Evolutionary conservation across 2,888 invertebrate species (phyloP).

Genomic region (Dione vanillae): DNA sequence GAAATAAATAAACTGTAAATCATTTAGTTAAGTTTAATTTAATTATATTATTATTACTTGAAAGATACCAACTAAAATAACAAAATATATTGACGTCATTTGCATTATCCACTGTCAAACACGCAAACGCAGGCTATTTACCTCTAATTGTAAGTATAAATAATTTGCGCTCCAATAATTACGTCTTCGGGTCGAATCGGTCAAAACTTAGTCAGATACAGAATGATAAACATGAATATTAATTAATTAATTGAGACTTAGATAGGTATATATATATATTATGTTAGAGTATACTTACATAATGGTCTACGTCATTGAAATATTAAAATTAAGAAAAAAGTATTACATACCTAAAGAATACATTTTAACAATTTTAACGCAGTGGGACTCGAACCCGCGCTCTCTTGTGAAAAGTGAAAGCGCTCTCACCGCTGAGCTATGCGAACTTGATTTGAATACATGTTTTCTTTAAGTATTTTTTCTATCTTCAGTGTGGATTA

Average conservation of each 20-base stretch:
- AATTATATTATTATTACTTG: not conserved
- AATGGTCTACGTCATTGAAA: too few species aligned
- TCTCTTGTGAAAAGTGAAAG: too few species aligned
- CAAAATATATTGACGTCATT: conserved; percentile 10
- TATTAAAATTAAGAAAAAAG: too few species aligned
- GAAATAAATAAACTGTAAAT: not conserved
- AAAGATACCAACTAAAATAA: conserved; percentile 6
- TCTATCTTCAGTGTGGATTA: too few species aligned
- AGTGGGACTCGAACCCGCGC: too few species aligned
- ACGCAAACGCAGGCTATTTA: conserved; percentile 9
- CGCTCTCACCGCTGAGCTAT: too few species aligned
- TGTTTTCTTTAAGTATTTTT: too few species aligned
- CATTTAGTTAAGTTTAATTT: not conserved
- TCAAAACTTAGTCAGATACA: conserved; percentile 11
- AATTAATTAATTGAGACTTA: not conserved
- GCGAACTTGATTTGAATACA: too few species aligned
- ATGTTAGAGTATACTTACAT: too few species aligned
- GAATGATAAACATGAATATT: conserved; percentile 4
- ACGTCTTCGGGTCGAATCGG: not conserved
- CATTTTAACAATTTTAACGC: too few species aligned
- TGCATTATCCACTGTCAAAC: not conserved
- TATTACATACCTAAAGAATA: too few species aligned
- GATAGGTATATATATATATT: too few species aligned
- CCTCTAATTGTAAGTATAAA: not conserved
- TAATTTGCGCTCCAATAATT: conserved; percentile 7